Evolutionary conservation across 2,113 vertebrate genomes (phyloP).

Genomic region (Aythya baeri): DNA sequence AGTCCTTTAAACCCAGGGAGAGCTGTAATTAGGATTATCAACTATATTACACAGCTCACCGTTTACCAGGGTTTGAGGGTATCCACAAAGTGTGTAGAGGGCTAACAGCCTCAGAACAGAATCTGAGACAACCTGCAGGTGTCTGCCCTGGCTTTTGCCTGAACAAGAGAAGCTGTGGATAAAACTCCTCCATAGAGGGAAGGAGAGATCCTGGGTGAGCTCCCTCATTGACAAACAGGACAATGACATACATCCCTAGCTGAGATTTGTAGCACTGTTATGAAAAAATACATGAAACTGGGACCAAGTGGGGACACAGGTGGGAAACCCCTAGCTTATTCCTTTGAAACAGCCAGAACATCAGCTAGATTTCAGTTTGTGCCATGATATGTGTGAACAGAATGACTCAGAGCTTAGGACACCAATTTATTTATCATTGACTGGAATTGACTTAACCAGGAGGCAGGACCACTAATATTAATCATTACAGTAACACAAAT

Average conservation of each 20-base stretch:
- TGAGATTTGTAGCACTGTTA: not conserved
- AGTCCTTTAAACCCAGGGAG: not conserved
- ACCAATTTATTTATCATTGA: not conserved
- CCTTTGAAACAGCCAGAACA: not conserved
- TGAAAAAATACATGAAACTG: not conserved
- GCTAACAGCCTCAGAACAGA: not conserved
- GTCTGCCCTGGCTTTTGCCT: not conserved
- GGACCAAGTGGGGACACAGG: no score
- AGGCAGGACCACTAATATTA: not conserved
- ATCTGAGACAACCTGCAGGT: no score
- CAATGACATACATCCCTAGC: accelerated
- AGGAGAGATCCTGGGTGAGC: not conserved
- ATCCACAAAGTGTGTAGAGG: not conserved
- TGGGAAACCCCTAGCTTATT: not conserved
- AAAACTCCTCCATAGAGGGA: no score
- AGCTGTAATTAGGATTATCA: not conserved
- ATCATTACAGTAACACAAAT: accelerated
- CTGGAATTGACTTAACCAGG: not conserved
- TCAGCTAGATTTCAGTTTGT: not conserved
- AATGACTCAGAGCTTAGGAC: not conserved
- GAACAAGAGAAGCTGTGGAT: not conserved
- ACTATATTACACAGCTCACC: accelerated
- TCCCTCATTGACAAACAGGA: no score
- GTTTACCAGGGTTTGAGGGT: not conserved
- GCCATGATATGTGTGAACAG: no score